Evolutionary conservation across 2,797 vertebrate genomes (phyloP).

Genomic region (Gadopsis bispinosus): DNA sequence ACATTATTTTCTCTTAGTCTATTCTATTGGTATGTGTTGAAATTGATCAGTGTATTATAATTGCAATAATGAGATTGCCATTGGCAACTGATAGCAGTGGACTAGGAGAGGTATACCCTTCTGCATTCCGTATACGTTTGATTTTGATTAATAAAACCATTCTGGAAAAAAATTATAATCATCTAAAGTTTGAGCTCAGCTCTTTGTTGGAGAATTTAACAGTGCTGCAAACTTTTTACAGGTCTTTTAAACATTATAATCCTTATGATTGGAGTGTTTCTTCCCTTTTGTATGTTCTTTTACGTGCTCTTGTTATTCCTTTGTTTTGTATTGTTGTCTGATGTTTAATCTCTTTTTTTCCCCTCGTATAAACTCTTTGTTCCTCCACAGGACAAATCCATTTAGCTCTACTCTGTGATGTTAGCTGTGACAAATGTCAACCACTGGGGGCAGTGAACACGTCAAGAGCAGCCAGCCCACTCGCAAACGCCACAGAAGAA

Average conservation of each 20-base stretch:
- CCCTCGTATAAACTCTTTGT: not conserved
- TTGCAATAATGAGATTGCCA: too few species aligned
- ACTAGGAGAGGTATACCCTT: not conserved
- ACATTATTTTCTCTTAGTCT: not conserved
- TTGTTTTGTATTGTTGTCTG: conserved; percentile 6
- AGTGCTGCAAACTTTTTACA: conserved; percentile 14
- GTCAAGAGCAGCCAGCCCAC: not conserved
- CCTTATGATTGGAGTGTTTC: conserved; percentile 21
- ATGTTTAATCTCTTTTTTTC: not conserved
- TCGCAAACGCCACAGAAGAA: not conserved
- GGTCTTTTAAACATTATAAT: conserved; percentile 4
- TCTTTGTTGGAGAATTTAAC: conserved; percentile 20
- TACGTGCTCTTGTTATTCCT: conserved; percentile 17
- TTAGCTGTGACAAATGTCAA: not conserved
- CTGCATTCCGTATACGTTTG: not conserved
- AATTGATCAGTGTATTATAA: too few species aligned
- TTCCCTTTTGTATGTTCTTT: conserved; percentile 18
- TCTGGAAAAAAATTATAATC: not conserved
- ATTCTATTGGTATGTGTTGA: not conserved
- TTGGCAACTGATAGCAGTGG: not conserved
- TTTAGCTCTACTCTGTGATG: not conserved
- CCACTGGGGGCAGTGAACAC: not conserved
- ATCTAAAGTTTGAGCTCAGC: conserved; percentile 18
- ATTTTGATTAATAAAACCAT: conserved; percentile 9
- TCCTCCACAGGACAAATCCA: not conserved